These are phyloP conservation scores for Drosophila helvetica DNA, from an alignment of 2,888 invertebrate species.

Conservation along the genomic window DNA sequence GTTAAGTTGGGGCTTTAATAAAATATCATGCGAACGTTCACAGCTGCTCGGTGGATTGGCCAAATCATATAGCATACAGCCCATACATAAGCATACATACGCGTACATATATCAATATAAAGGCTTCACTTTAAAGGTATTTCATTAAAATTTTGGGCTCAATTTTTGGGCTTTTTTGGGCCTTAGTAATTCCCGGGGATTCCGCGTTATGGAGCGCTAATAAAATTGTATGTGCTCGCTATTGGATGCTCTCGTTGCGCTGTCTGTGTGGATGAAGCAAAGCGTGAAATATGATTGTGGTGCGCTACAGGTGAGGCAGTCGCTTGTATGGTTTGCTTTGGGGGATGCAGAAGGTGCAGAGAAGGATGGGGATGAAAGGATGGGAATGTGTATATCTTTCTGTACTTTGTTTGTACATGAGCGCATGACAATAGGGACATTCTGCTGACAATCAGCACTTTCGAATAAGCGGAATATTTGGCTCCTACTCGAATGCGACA, in stretches of 20 bases:
- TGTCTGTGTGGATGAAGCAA: conserved; percentile 64
- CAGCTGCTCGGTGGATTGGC: conserved; percentile 51
- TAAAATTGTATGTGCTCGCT: conserved; percentile 54
- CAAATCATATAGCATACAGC: conserved; percentile 36
- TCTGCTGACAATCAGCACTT: no score
- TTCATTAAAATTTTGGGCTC: conserved; percentile 72
- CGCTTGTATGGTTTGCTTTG: not conserved
- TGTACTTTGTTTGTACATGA: no score
- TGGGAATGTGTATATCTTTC: no score
- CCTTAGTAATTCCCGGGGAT: conserved; percentile 37
- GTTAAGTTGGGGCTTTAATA: conserved; percentile 70
- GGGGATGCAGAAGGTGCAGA: not conserved
- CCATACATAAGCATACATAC: conserved; percentile 12
- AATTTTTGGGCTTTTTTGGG: conserved; percentile 9
- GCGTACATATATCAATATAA: conserved; percentile 31
- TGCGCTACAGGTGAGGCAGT: conserved; percentile 42
- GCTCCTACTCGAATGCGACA: no score
- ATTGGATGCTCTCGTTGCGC: conserved; percentile 28
- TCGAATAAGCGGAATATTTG: no score
- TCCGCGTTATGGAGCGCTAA: conserved; percentile 57
- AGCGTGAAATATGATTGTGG: conserved; percentile 77
- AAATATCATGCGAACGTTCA: conserved; percentile 56
- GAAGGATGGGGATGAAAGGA: not conserved
- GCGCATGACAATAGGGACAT: no score
- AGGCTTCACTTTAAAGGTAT: conserved; percentile 60